A percentile compares a stretch with the other conserved stretches of the same genome.
phyloP scores from a whole-genome alignment of 2,113 vertebrate species.

The Irena cyanogastra region DNA sequence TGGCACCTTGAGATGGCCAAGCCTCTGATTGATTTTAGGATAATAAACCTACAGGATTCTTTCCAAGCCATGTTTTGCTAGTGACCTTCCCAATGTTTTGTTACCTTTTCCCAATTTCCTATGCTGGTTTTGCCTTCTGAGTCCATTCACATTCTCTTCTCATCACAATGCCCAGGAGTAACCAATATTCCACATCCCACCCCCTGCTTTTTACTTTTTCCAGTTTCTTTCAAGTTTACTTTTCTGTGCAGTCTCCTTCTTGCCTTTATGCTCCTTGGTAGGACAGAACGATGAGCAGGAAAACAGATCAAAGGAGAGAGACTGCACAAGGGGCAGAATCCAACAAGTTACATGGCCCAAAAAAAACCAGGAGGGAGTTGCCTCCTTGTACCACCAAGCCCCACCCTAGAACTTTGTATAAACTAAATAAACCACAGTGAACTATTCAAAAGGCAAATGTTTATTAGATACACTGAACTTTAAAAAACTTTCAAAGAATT shows the following conservation, averaged over 20 bases:
- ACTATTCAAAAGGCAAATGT: slow-evolving; percentile 66
- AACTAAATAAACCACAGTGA: slow-evolving; percentile 30
- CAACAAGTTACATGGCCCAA: neutral
- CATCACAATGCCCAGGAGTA: neutral
- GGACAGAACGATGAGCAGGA: neutral
- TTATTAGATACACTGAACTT: slow-evolving; percentile 71
- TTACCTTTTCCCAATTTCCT: neutral
- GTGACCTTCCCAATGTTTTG: neutral
- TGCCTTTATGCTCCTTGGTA: neutral
- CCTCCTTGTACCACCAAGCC: neutral
- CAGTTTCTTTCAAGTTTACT: neutral
- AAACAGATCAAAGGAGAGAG: neutral
- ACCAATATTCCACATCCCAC: neutral
- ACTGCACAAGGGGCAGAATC: neutral
- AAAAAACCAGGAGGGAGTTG: neutral
- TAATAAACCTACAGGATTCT: neutral
- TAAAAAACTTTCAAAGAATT: slow-evolving; percentile 57
- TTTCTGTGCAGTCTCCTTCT: neutral
- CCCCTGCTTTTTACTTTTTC: neutral
- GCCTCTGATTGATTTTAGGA: neutral
- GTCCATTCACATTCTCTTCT: neutral
- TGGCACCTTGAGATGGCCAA: neutral
- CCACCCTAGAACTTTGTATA: neutral
- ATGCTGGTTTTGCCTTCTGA: neutral
- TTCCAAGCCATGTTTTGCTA: neutral